A percentile compares a stretch with the other conserved stretches of the same genome.
Conservation (phyloP, 2,888 invertebrate genomes). For the Synanthedon tipuliformis region DNA sequence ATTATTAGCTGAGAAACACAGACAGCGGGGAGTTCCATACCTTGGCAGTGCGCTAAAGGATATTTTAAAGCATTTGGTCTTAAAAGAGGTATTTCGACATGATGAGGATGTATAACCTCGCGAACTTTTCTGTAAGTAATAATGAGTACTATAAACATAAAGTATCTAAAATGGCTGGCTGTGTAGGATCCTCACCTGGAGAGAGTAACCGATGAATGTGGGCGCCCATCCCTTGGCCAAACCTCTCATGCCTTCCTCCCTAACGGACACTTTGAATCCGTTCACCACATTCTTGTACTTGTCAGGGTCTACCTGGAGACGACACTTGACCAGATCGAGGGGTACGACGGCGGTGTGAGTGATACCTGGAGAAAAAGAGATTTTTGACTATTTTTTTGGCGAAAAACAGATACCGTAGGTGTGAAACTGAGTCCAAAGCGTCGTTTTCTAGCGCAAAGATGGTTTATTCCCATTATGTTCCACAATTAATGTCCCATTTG, state of each 20-base stretch:
- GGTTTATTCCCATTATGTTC: too few species aligned
- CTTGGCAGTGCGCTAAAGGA: too few species aligned
- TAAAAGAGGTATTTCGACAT: too few species aligned
- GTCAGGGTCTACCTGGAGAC: constrained; percentile 90
- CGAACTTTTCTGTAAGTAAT: neutral
- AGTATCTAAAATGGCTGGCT: neutral
- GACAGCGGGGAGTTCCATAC: too few species aligned
- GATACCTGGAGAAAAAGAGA: constrained; percentile 71
- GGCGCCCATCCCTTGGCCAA: constrained; percentile 97
- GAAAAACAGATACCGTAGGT: too few species aligned
- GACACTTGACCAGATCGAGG: constrained; percentile 94
- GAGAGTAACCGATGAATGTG: constrained; percentile 95
- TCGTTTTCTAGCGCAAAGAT: too few species aligned
- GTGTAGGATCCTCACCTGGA: constrained; percentile 67
- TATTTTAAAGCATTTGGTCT: too few species aligned
- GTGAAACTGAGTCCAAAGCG: too few species aligned
- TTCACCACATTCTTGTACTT: constrained; percentile 91
- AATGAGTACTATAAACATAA: neutral
- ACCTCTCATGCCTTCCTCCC: constrained; percentile 87
- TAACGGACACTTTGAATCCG: constrained; percentile 86
- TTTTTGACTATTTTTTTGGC: too few species aligned
- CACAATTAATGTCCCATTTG: too few species aligned
- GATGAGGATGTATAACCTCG: too few species aligned
- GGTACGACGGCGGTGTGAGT: constrained; percentile 96
- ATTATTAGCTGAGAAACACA: too few species aligned